These are phyloP conservation scores for Cybosia mesomella DNA, from an alignment of 2,888 invertebrate genomes.

Conservation along the genomic window DNA sequence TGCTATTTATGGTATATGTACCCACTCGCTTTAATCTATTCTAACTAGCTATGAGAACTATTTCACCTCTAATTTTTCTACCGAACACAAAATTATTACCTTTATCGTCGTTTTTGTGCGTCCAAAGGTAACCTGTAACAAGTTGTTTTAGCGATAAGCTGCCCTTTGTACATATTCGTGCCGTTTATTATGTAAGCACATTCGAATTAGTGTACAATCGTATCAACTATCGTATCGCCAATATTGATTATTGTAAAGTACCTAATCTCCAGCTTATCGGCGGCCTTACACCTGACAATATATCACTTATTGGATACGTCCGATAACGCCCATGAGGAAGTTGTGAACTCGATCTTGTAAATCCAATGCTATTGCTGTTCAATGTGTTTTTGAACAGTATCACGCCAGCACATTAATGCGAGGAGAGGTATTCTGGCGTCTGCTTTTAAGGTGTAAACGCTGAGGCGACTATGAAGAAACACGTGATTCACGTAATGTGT, in stretches of 20 bases:
- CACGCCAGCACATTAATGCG: background rate
- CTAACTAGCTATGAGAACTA: background rate
- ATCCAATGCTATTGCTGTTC: background rate
- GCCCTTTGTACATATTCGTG: background rate
- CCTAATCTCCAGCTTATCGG: background rate
- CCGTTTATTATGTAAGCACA: background rate
- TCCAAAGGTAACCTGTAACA: background rate
- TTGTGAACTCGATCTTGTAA: slow-evolving; percentile 11
- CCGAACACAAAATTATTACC: background rate
- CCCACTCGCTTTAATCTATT: background rate
- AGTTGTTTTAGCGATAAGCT: background rate
- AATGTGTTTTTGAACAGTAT: background rate
- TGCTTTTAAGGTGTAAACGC: too few species aligned
- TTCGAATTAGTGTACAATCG: background rate
- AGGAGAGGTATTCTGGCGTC: background rate
- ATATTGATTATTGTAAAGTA: background rate
- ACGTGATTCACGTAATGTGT: too few species aligned
- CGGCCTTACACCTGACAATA: slow-evolving; percentile 4
- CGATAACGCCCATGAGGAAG: slow-evolving; percentile 5
- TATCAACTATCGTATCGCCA: background rate
- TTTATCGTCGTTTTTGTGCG: too few species aligned
- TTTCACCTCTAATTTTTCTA: too few species aligned
- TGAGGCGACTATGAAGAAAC: too few species aligned
- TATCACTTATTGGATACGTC: background rate
- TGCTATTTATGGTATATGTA: background rate